Evolutionary conservation across 1,140 invertebrate genomes (phyloP).

Genomic region (Heterodera carotae): DNA sequence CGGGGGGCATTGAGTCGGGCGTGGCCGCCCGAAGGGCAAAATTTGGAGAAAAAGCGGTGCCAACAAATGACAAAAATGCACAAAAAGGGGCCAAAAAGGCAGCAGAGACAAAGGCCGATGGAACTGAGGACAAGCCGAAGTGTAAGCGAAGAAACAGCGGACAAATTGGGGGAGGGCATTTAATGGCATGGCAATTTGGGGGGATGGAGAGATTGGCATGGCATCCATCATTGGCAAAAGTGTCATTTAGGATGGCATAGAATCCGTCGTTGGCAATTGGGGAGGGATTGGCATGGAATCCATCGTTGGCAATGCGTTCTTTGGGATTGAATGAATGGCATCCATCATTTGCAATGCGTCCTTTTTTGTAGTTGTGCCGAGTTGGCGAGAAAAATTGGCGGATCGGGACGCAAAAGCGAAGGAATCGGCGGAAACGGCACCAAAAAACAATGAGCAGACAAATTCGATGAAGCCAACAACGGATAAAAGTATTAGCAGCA

Average conservation of each 20-base stretch:
- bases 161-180: background rate
- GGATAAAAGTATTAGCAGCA: background rate
- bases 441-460: background rate
- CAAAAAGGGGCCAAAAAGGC: background rate
- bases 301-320: too few species aligned
- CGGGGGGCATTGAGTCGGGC: background rate
- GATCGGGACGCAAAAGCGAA: constrained; percentile 12
- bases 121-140: background rate
- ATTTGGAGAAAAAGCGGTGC: constrained; percentile 2
- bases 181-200: too few species aligned
- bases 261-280: too few species aligned
- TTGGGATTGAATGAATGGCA: too few species aligned
- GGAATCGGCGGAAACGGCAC: background rate
- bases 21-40: background rate
- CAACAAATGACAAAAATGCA: too few species aligned
- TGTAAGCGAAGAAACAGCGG: background rate
- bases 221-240: too few species aligned
- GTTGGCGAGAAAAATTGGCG: constrained; percentile 2
- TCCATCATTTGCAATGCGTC: too few species aligned
- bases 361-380: background rate
- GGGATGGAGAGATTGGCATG: too few species aligned
- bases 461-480: background rate
- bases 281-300: too few species aligned
- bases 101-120: background rate
- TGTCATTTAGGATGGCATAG: too few species aligned